Evolutionary conservation across 2,888 invertebrate genomes (phyloP).

Genomic region (Furcula furcula): DNA sequence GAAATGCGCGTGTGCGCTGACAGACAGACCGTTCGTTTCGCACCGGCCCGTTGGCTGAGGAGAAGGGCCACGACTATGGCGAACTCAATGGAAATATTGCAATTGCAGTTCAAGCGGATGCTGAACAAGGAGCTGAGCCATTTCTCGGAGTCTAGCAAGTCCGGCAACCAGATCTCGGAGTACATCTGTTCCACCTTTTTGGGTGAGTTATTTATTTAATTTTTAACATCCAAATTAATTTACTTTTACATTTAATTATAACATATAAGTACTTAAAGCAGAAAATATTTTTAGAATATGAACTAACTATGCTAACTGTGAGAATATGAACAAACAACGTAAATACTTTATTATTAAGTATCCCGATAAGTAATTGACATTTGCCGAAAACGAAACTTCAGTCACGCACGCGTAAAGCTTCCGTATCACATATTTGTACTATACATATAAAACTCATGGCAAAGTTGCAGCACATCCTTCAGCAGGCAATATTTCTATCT

Average conservation of each 20-base stretch:
- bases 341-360: not conserved
- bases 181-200: conserved; percentile 99
- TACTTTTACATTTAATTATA: too few species aligned
- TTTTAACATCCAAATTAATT: too few species aligned
- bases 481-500: conserved; percentile 6
- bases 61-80: conserved; percentile 63
- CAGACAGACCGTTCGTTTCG: conserved; percentile 62
- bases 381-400: not conserved
- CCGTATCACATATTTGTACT: not conserved
- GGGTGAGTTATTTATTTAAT: conserved; percentile 85
- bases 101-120: conserved; percentile 98
- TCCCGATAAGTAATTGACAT: not conserved
- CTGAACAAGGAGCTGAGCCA: conserved; percentile 99
- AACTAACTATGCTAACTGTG: too few species aligned
- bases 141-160: conserved; percentile 99
- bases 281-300: too few species aligned
- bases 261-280: too few species aligned
- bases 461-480: not conserved
- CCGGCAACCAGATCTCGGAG: conserved; percentile 99
- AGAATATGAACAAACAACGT: not conserved
- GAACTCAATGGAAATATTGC: conserved; percentile 71
- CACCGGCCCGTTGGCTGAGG: conserved; percentile 63
- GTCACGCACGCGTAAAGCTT: not conserved
- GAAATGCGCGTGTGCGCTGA: conserved; percentile 76
- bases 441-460: not conserved